Base-by-base conservation (phyloP, 2,888 invertebrate species). In the Volucella zonaria region DNA sequence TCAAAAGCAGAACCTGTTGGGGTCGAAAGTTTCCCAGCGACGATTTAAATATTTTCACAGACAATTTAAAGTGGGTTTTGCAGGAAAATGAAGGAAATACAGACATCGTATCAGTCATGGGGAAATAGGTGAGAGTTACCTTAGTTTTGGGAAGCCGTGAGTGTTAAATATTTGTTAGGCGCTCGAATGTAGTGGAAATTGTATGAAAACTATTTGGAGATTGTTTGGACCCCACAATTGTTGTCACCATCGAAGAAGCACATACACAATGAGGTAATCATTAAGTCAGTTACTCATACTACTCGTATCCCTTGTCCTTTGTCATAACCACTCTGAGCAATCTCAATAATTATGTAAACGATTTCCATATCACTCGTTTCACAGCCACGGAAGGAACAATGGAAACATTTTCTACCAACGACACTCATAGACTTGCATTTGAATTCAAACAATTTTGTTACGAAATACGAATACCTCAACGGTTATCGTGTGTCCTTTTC, bases 281-380 rank as follows among this genome's bases (percentile, higher is more conserved):
- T 23, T 18, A 23, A 23, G 18, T 23, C 18, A 23, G 18, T 23
- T 23, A 23, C 2, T 23, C 18, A 23, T 31, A 31, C 31, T 31
- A 6, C 31, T 31, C 31, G 6, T 31, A 42, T n/a, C 1, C 61
- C 8, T 43, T 52, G 8, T 31, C 61, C 10, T 42, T 14, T 4
- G 10, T 38, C 52, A 54, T 23, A 42, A 54, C 38, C 62, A 31
- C 6, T 45, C 18, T 15, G 15, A 45, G n/a, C 62, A 47, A 54
- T 74, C 49, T 47, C 56, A 56, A 15, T 74, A 74, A 74, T 64
- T 64, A 64, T 56, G 42, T 64, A 64, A 56, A 64, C 47, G 47
- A 74, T 74, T 66, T 74, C 12, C 64, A 66, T 43, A 66, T 66
- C 56, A 23, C 4, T 23, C 23, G 4, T 23, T 23, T 23, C 23